These are phyloP conservation scores for Syrmaticus mikado DNA, from an alignment of 2,113 vertebrate species.

Conservation along the genomic window DNA sequence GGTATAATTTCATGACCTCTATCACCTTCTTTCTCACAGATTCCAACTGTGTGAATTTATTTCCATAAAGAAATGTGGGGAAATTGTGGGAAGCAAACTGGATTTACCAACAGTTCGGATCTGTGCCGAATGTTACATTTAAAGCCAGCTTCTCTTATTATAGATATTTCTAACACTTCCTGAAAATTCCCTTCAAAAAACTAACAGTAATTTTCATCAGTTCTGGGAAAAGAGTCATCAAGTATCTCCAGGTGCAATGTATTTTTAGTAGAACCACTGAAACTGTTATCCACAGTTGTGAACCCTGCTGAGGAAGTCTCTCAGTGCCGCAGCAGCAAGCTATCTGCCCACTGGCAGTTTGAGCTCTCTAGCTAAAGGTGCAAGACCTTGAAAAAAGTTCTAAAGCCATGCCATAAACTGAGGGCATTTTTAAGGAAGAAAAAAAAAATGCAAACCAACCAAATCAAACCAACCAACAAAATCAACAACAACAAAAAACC, in stretches of 20 bases:
- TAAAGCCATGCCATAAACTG: slow-evolving; percentile 48
- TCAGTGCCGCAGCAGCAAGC: neutral
- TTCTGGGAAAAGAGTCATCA: slow-evolving; percentile 60
- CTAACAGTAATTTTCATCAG: slow-evolving; percentile 69
- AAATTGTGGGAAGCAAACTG: slow-evolving; percentile 51
- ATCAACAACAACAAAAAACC: neutral
- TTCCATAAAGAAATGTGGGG: slow-evolving; percentile 63
- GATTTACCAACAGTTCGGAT: slow-evolving; percentile 50
- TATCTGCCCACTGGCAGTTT: slow-evolving; percentile 56
- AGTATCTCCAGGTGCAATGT: slow-evolving; percentile 65
- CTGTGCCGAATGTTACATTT: slow-evolving; percentile 30
- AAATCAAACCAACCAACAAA: neutral
- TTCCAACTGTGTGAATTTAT: slow-evolving; percentile 63
- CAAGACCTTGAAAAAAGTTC: slow-evolving; percentile 55
- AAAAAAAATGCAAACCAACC: neutral
- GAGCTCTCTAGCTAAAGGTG: slow-evolving; percentile 46
- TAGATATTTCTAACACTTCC: slow-evolving; percentile 60
- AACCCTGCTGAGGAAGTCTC: slow-evolving; percentile 59
- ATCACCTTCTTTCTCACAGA: slow-evolving; percentile 62
- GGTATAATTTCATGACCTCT: slow-evolving; percentile 35
- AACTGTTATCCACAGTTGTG: slow-evolving; percentile 56
- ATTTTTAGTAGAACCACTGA: slow-evolving; percentile 66
- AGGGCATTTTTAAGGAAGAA: neutral
- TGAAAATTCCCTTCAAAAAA: slow-evolving; percentile 66
- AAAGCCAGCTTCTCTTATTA: slow-evolving; percentile 41